Evolutionary conservation across 2,888 invertebrate species (phyloP), one percentile per base, ranked within the genome.

Genomic region (Microctonus brassicae): DNA sequence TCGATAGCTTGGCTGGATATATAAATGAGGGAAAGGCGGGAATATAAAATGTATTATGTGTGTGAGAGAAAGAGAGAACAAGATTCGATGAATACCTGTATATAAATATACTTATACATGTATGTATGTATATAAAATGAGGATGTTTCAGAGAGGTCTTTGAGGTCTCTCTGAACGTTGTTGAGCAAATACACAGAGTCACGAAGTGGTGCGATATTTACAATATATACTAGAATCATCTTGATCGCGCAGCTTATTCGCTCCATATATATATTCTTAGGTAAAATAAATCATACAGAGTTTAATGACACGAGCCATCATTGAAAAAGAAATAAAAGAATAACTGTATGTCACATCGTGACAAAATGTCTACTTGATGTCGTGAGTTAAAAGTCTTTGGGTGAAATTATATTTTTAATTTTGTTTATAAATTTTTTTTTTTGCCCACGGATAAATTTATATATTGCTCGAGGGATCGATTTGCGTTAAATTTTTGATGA

Each of bases 171-270:
- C n/a, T n/a, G n/a, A 22, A 66, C 69, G 69, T 70, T 73, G 72
- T 85, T 86, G 84, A 85, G 83, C 84, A 86, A 87, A 87, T 86
- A 87, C 86, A 77, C 72, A 57, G 69, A 86, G 87, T 87, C 87
- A 87, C 87, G 87, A 87, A 83, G 83, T 85, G 80, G 82, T 78
- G 47, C 47, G 47, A 73, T 58, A 53, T 58, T 13, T 9, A 29
- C 3, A 29, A 29, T 29, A 13, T 29, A 13, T 62, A 34, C 64
- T 64, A 74, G 82, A 82, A 80, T 76, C 75, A 76, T 75, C 78
- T 76, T 62, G 77, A 78, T 78, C 74, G 70, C 52, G 64, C 77
- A 79, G 73, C 55, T 34, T 42, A 79, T 75, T 76, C 73, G 55
- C 42, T 66, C 55, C 26, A 65, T 53, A 33, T 33, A 33, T 33